Percentiles rank a stretch among this genome's conserved stretches.
phyloP scores from a whole-genome alignment of 1,140 invertebrate species.

The Bradynema listronoti region DNA sequence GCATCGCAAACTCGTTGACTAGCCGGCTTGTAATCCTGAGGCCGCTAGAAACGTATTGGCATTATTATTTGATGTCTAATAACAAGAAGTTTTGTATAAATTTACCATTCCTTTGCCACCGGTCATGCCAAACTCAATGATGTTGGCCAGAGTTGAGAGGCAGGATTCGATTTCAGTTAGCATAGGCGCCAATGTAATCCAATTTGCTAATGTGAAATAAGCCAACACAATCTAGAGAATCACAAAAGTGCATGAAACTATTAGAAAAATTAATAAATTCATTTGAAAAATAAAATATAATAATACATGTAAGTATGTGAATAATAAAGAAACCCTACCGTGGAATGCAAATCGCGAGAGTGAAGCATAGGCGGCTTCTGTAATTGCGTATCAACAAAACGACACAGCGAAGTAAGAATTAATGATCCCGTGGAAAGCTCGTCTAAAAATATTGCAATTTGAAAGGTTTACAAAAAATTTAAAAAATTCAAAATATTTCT shows the following conservation, averaged over 20 bases:
- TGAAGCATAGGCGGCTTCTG: slow-evolving; percentile 85
- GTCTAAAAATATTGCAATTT: slow-evolving; percentile 52
- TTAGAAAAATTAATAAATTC: too few species aligned
- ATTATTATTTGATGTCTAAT: not conserved
- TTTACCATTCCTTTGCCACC: slow-evolving; percentile 73
- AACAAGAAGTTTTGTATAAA: not conserved
- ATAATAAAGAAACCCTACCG: slow-evolving; percentile 61
- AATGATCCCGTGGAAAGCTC: slow-evolving; percentile 93
- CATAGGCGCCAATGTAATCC: slow-evolving; percentile 80
- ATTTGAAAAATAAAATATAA: too few species aligned
- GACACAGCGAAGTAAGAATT: slow-evolving; percentile 63
- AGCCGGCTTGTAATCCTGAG: slow-evolving; percentile 52
- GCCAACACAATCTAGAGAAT: slow-evolving; percentile 71
- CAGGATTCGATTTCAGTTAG: slow-evolving; percentile 82
- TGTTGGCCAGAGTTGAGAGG: slow-evolving; percentile 82
- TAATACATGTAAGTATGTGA: not conserved
- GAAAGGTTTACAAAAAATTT: too few species aligned
- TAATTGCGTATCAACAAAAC: slow-evolving; percentile 87
- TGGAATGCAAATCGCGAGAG: slow-evolving; percentile 93
- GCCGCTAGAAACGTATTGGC: slow-evolving; percentile 7
- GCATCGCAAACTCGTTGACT: slow-evolving; percentile 51
- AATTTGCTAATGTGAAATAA: slow-evolving; percentile 79
- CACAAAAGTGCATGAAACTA: not conserved
- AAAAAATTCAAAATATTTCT: too few species aligned
- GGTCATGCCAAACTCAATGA: slow-evolving; percentile 91